These are phyloP conservation scores for Drosophila carrolli DNA, from an alignment of 1,140 invertebrate species.

Conservation along the genomic window DNA sequence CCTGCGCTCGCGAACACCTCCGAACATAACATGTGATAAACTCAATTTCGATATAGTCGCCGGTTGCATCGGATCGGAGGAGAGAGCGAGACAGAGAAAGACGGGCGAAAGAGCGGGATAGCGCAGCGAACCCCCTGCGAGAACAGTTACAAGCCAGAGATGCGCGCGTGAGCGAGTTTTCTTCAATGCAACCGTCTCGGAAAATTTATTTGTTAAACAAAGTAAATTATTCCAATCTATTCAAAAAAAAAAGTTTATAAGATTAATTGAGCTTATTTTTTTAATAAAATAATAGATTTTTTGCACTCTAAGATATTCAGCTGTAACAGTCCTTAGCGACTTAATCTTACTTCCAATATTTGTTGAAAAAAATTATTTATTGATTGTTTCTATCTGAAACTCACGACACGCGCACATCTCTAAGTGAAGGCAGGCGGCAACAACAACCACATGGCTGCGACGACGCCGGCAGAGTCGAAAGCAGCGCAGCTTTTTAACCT, in stretches of 20 bases:
- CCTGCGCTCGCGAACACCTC: slow-evolving; percentile 11
- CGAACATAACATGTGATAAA: slow-evolving; percentile 50
- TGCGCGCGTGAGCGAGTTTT: slow-evolving; percentile 2
- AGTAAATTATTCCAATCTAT: too few relatives aligned
- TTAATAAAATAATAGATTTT: too few relatives aligned
- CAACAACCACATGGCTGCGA: slow-evolving; percentile 28
- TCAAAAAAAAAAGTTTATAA: too few relatives aligned
- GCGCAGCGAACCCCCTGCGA: slow-evolving; percentile 31
- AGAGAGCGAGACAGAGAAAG: slow-evolving; percentile 28
- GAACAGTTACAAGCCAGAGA: slow-evolving; percentile 37
- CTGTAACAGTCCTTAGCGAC: too few relatives aligned
- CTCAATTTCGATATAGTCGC: slow-evolving; percentile 59
- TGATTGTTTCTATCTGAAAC: not conserved
- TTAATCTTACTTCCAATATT: too few relatives aligned
- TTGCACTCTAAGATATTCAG: too few relatives aligned
- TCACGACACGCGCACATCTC: slow-evolving; percentile 11
- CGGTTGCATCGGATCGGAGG: slow-evolving; percentile 46
- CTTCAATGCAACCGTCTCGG: not conserved
- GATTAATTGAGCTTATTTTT: too few relatives aligned
- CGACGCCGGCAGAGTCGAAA: slow-evolving; percentile 16
- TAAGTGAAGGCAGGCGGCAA: slow-evolving; percentile 30
- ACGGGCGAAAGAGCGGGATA: slow-evolving; percentile 33
- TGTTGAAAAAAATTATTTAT: too few relatives aligned
- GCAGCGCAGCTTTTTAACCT: slow-evolving; percentile 70
- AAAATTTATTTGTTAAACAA: too few relatives aligned